Percentiles rank a stretch among this genome's conserved stretches.
phyloP scores from a whole-genome alignment of 1,140 invertebrate species.

The Heliconius congener region DNA sequence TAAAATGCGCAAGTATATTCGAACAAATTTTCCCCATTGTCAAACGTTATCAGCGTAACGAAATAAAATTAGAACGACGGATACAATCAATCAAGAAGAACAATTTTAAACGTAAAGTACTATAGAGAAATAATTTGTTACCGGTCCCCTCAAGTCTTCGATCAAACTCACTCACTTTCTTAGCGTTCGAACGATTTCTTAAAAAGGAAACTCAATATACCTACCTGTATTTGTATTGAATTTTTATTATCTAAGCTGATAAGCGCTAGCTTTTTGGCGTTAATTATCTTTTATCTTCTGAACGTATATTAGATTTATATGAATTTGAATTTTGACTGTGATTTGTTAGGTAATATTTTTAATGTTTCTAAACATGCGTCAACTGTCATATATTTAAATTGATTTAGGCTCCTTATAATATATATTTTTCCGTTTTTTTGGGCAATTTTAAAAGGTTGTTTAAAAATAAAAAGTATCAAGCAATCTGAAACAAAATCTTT shows the following conservation, averaged over 20 bases:
- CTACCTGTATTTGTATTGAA: neutral
- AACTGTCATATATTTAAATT: no score
- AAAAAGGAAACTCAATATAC: neutral
- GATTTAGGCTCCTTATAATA: no score
- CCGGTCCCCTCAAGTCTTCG: slow-evolving; percentile 14
- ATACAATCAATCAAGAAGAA: slow-evolving; percentile 25
- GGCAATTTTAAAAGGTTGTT: no score
- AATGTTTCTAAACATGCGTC: no score
- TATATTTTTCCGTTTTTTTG: no score
- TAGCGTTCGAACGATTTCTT: neutral
- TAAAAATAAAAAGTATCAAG: no score
- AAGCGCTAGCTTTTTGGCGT: neutral
- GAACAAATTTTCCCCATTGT: neutral
- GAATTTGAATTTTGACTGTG: no score
- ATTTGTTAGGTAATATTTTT: no score
- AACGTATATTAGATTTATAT: no score
- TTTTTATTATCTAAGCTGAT: neutral
- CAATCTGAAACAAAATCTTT: no score
- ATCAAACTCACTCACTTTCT: slow-evolving; percentile 15
- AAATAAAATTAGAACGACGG: slow-evolving; percentile 24
- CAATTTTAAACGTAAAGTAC: slow-evolving; percentile 27
- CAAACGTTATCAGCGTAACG: slow-evolving; percentile 9
- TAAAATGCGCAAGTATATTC: neutral
- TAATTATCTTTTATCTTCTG: neutral
- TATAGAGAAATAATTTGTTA: slow-evolving; percentile 27